These are phyloP conservation scores for Remorina albescens DNA, from an alignment of 2,797 vertebrate genomes.

Conservation along the genomic window DNA sequence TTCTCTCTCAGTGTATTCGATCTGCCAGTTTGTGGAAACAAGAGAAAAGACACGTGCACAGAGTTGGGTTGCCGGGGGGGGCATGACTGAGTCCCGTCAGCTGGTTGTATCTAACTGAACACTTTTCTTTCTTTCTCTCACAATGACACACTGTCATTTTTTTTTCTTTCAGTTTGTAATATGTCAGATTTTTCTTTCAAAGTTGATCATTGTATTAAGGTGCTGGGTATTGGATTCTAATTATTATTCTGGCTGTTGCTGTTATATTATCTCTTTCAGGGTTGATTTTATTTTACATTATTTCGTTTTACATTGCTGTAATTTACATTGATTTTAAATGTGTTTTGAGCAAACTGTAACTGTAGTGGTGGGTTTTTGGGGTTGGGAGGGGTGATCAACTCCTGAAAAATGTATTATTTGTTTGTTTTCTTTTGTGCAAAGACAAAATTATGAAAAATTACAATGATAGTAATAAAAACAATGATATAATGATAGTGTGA, in stretches of 20 bases:
- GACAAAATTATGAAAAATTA: constrained; percentile 87
- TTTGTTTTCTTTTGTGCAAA: constrained; percentile 81
- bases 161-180: constrained; percentile 71
- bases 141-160: constrained; percentile 72
- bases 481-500: constrained; percentile 78
- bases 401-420: constrained; percentile 83
- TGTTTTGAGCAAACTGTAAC: constrained; percentile 84
- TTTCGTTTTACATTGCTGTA: constrained; percentile 88
- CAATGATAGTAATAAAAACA: constrained; percentile 90
- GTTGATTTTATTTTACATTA: constrained; percentile 86
- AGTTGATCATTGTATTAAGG: constrained; percentile 86
- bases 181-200: constrained; percentile 75
- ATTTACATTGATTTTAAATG: constrained; percentile 87
- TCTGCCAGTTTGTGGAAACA: constrained; percentile 40
- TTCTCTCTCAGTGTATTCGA: constrained; percentile 6
- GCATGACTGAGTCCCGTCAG: constrained; percentile 32
- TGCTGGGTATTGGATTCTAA: constrained; percentile 87
- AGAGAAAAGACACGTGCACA: constrained; percentile 19
- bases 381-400: constrained; percentile 78
- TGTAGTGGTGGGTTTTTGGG: constrained; percentile 82
- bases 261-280: constrained; percentile 86
- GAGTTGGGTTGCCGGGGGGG: constrained; percentile 28
- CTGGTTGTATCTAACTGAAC: constrained; percentile 70
- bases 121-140: constrained; percentile 69
- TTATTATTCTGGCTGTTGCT: constrained; percentile 84